Base-by-base conservation (phyloP, 2,888 invertebrate genomes). In the Pollenia griseotomentosa region DNA sequence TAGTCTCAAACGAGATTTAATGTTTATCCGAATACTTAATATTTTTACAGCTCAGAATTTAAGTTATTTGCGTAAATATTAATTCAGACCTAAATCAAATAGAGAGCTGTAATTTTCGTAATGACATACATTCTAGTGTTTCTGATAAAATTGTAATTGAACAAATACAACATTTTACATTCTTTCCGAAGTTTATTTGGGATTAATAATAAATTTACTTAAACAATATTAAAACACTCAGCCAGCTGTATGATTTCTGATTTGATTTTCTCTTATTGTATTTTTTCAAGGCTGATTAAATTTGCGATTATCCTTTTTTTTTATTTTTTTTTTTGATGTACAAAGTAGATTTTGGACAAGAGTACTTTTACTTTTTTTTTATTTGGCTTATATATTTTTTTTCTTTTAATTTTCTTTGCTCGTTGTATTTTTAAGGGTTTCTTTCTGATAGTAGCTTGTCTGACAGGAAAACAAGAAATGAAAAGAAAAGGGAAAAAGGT, bases 231-330 rank as follows among this genome's bases (percentile, higher is more conserved):
- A 44, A 44, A 11, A 16, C 63, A 42, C 9, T 44, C 42, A 63
- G 63, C 16, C 16, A 44, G 16, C 10, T 51, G 23, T 33, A 68
- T 40, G 51, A 51, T 33, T 51, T 51, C 2, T 48, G 10, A 33
- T 48, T 19, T 11, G 46, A 5, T 23, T 68, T 51, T 10, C 42
- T 70, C 2, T 40, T 70, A 40, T 51, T 70, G 70, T 33, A 33
- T 33, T 6, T 33, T 53, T 70, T 42, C 51, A 40, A 40, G 53
- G 16, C 40, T 70, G 40, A 53, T 53, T 53, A 53, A 70, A 40
- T 40, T 51, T 70, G 53, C 40, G 40, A 53, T 70, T 53, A 53
- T 70, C 53, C 53, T 16, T 51, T 48, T 51, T 33, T 51, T 68
- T 51, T n/a, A n/a, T n/a, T n/a, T n/a, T n/a, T n/a, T n/a, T n/a